Percentiles rank a stretch among this genome's conserved stretches.
These are phyloP conservation scores for Cheiracanthium punctorium DNA, from an alignment of 2,888 invertebrate genomes.

Conservation along the genomic window DNA sequence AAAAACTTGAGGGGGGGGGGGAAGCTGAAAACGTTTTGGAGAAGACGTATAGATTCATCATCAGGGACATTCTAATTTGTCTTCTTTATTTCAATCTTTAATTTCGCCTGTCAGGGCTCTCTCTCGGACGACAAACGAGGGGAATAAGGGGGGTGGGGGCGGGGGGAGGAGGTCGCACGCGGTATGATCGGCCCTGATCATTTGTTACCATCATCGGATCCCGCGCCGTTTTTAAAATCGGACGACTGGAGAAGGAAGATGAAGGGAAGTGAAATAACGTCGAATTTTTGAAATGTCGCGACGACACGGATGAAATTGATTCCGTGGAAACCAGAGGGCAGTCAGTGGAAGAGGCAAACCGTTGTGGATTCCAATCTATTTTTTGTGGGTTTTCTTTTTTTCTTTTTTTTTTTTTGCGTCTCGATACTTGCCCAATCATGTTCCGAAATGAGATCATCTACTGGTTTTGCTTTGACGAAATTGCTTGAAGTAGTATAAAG, in stretches of 20 bases:
- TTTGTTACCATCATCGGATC: not conserved
- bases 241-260: not conserved
- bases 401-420: too few species aligned
- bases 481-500: too few species aligned
- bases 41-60: constrained; percentile 62
- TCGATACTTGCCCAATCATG: too few species aligned
- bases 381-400: too few species aligned
- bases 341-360: not conserved
- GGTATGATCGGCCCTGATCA: constrained; percentile 2
- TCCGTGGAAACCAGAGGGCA: not conserved
- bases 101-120: constrained; percentile 46
- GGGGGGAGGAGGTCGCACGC: too few species aligned
- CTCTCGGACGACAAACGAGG: too few species aligned
- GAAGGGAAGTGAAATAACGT: not conserved
- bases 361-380: too few species aligned
- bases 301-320: not conserved
- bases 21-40: constrained; percentile 47
- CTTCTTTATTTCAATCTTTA: constrained; percentile 69
- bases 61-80: constrained; percentile 61
- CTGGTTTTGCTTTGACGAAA: too few species aligned
- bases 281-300: not conserved
- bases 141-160: too few species aligned
- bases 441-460: too few species aligned
- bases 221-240: constrained; percentile 10
- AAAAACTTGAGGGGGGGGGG: too few species aligned